phyloP scores from a whole-genome alignment of 2,797 vertebrate species.

The Siniperca undulata region DNA sequence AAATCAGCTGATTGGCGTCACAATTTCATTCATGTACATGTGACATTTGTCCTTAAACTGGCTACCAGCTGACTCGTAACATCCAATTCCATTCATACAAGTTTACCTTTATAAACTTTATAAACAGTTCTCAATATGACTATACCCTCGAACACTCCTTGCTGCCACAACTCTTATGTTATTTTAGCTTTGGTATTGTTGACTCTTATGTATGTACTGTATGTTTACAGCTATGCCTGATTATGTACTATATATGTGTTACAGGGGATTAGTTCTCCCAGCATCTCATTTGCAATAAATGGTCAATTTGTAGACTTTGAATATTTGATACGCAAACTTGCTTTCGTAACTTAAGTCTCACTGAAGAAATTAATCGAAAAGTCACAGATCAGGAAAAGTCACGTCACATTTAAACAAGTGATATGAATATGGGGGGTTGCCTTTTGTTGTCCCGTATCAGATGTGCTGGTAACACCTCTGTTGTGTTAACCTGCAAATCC shows the following conservation, averaged over 20 bases:
- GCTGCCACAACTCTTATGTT: not conserved
- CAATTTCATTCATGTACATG: not conserved
- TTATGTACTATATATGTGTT: not conserved
- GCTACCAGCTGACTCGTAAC: not conserved
- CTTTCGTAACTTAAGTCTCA: not conserved
- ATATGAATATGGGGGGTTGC: not conserved
- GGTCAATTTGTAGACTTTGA: not conserved
- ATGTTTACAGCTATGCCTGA: conserved; percentile 8
- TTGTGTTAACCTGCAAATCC: conserved; percentile 29
- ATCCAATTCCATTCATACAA: not conserved
- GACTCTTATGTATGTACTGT: not conserved
- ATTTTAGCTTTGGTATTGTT: conserved; percentile 1
- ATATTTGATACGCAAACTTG: not conserved
- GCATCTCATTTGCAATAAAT: not conserved
- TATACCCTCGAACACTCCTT: not conserved
- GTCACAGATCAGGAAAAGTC: not conserved
- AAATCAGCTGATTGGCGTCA: not conserved
- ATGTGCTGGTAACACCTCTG: conserved; percentile 14
- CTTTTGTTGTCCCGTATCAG: conserved; percentile 25
- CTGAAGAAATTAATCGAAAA: not conserved
- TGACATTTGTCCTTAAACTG: not conserved
- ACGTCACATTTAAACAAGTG: not conserved
- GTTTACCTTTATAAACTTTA: not conserved
- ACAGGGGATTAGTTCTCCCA: not conserved
- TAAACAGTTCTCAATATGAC: not conserved